Evolutionary conservation across 2,888 invertebrate genomes (phyloP).

Genomic region (Perizoma flavofasciatum): DNA sequence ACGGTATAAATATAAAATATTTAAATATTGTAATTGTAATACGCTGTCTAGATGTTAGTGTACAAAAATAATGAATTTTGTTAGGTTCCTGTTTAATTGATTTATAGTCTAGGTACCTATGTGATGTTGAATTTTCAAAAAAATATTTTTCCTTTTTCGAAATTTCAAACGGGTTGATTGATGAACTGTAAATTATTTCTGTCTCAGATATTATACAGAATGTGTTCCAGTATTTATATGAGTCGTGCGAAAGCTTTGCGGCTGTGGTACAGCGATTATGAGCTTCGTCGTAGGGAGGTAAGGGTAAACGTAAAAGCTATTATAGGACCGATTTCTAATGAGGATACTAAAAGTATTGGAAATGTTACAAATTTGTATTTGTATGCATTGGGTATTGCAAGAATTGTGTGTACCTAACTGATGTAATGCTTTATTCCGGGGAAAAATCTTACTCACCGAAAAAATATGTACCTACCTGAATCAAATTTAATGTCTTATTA

Average conservation of each 20-base stretch:
- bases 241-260: constrained; percentile 63
- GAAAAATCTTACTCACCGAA: constrained; percentile 1
- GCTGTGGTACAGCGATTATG: constrained; percentile 71
- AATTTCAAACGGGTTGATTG: constrained; percentile 29
- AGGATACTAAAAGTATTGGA: constrained; percentile 79
- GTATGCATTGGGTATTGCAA: constrained; percentile 43
- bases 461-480: too few relatives aligned
- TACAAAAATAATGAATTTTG: constrained; percentile 48
- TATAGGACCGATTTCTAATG: constrained; percentile 73
- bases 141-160: constrained; percentile 24
- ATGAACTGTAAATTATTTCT: constrained; percentile 35
- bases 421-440: background rate
- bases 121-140: constrained; percentile 19
- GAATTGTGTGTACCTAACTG: background rate
- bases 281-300: constrained; percentile 79
- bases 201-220: constrained; percentile 49
- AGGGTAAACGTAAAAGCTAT: constrained; percentile 76
- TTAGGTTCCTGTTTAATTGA: constrained; percentile 55
- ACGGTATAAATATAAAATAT: constrained; percentile 57
- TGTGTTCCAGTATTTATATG: constrained; percentile 64
- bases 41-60: constrained; percentile 65
- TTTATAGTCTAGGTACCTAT: constrained; percentile 16
- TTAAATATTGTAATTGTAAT: constrained; percentile 64
- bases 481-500: background rate
- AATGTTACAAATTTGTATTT: constrained; percentile 83